Percentiles rank a stretch among this genome's conserved stretches.
Evolutionary conservation across 1,140 invertebrate species (phyloP).

Genomic region (Orchestia grillus): DNA sequence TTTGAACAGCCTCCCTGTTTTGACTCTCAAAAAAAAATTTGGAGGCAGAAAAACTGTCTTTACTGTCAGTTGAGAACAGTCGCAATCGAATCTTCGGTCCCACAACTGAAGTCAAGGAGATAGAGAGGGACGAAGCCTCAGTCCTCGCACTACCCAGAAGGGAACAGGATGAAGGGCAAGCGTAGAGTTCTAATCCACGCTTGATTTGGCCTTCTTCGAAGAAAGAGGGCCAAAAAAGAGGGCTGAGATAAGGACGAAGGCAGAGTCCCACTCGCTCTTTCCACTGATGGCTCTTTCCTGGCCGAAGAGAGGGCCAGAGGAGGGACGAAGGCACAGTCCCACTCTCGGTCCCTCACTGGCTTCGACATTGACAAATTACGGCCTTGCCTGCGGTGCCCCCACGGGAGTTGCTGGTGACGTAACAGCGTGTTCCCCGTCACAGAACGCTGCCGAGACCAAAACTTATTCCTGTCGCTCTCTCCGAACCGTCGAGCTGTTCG

Average conservation of each 20-base stretch:
- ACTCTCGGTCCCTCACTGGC: constrained; percentile 3
- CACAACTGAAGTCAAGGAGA: not conserved
- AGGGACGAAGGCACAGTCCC: constrained; percentile 1
- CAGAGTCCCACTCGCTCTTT: no score
- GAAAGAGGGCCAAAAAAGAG: no score
- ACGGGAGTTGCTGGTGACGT: not conserved
- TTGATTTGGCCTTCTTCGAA: no score
- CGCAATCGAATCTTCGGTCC: not conserved
- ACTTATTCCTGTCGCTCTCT: not conserved
- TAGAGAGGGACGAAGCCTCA: not conserved
- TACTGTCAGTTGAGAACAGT: no score
- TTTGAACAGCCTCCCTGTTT: not conserved
- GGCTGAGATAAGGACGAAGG: no score
- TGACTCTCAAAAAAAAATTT: not conserved
- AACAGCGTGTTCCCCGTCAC: not conserved
- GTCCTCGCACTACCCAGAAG: not conserved
- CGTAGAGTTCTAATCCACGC: no score
- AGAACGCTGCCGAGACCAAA: not conserved
- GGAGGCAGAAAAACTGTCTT: no score
- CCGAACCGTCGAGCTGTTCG: no score
- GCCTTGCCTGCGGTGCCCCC: not conserved
- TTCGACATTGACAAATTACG: constrained; percentile 45
- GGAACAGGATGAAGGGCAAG: not conserved
- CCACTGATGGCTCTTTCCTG: no score
- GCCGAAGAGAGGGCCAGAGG: not conserved